These are phyloP conservation scores for Serranochromis macrocephalus DNA, from an alignment of 2,113 vertebrate genomes.

Conservation along the genomic window DNA sequence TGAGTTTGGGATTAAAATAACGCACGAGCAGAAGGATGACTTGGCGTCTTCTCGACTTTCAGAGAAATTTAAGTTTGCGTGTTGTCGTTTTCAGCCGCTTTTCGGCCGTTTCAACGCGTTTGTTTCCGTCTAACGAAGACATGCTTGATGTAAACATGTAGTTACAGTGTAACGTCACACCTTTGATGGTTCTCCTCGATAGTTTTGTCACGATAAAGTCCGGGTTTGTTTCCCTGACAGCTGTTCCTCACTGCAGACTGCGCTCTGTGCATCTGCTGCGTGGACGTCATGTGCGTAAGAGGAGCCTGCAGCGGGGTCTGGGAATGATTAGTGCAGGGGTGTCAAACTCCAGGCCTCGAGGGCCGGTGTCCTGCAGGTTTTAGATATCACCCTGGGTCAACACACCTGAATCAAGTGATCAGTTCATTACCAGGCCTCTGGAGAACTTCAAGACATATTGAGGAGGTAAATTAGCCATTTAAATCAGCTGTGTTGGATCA, in stretches of 20 bases:
- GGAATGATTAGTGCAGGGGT: not conserved
- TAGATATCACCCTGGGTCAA: no score
- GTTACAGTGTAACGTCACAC: not conserved
- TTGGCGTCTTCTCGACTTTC: not conserved
- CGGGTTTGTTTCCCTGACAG: not conserved
- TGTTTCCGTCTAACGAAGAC: not conserved
- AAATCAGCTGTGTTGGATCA: no score
- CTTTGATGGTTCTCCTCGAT: not conserved
- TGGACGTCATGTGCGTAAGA: not conserved
- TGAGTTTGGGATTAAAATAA: not conserved
- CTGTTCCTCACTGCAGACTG: not conserved
- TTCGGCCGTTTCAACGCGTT: not conserved
- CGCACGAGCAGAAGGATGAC: fast-evolving
- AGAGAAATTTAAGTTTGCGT: not conserved
- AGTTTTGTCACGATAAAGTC: not conserved
- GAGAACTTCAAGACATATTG: no score
- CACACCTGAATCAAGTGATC: no score
- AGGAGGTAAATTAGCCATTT: no score
- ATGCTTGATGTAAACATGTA: not conserved
- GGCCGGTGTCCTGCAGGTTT: no score
- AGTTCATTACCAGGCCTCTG: no score
- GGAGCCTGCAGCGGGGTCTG: not conserved
- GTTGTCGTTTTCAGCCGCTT: not conserved
- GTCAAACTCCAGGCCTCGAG: no score
- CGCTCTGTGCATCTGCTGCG: not conserved